phyloP scores from a whole-genome alignment of 2,113 vertebrate species.

The Bos javanicus region DNA sequence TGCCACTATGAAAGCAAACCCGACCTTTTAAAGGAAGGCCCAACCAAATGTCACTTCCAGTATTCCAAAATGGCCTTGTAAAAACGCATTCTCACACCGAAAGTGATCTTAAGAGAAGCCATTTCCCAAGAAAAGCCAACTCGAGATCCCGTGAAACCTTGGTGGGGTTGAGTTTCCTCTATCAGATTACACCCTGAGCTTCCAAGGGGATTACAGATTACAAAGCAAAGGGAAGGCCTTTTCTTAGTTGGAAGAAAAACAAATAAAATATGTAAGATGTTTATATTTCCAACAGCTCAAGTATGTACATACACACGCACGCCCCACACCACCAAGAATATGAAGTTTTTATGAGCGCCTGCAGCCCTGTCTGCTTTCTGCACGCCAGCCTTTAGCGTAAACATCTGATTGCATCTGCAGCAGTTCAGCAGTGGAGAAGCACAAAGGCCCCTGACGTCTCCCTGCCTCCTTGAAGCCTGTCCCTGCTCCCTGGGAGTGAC shows the following conservation, averaged over 20 bases:
- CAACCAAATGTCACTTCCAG: background rate
- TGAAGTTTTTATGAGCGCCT: background rate
- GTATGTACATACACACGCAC: too few relatives aligned
- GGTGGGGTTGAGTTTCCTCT: background rate
- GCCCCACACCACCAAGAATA: background rate
- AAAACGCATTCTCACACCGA: background rate
- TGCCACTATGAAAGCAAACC: background rate
- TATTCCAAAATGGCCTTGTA: background rate
- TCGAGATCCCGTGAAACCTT: background rate
- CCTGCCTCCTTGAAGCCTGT: background rate
- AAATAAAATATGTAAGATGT: background rate
- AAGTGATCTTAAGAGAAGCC: background rate
- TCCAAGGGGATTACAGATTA: background rate
- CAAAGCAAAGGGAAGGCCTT: background rate
- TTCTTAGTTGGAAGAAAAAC: background rate
- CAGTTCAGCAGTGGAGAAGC: accelerated
- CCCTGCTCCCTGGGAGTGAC: background rate
- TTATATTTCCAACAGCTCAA: slow-evolving; percentile 8
- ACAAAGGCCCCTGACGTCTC: accelerated
- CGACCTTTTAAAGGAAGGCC: background rate
- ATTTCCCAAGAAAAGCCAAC: background rate
- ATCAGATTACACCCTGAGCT: background rate
- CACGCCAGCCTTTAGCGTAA: accelerated
- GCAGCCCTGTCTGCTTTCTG: background rate
- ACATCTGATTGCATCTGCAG: background rate